Conservation (phyloP, 2,113 vertebrate species). For the Ageneiosus marmoratus region DNA sequence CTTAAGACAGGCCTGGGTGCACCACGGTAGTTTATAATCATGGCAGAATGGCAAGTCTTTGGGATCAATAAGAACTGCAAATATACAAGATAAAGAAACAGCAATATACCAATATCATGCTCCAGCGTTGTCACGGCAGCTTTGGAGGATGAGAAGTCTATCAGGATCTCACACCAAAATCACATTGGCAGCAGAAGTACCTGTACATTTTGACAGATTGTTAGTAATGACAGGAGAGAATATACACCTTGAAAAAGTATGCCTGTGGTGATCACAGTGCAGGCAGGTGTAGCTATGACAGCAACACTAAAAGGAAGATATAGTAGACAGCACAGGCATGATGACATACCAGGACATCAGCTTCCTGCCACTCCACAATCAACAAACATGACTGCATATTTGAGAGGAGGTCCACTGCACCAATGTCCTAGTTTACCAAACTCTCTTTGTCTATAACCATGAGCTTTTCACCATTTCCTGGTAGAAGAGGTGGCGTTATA, state of each 20-base stretch:
- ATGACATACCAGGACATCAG: conserved; percentile 8
- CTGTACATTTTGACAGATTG: conserved; percentile 5
- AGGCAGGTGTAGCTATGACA: conserved; percentile 12
- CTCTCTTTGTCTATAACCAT: no score
- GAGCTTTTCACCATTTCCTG: background rate
- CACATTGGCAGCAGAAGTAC: background rate
- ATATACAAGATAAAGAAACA: background rate
- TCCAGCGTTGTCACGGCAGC: background rate
- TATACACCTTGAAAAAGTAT: background rate
- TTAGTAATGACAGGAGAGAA: conserved; percentile 8
- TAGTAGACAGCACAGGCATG: conserved; percentile 10
- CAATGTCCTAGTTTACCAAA: background rate
- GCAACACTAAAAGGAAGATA: background rate
- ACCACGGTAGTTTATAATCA: background rate
- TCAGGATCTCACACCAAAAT: background rate
- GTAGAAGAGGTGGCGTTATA: background rate
- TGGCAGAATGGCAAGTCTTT: background rate
- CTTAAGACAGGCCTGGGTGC: background rate
- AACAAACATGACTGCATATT: background rate
- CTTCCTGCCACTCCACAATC: conserved; percentile 1
- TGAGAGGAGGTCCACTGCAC: background rate
- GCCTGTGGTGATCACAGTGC: conserved; percentile 13
- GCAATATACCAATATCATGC: background rate
- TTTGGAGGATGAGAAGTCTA: background rate
- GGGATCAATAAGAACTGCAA: no score